Conservation (phyloP, 2,797 vertebrate species). For the Zalophus californianus region DNA sequence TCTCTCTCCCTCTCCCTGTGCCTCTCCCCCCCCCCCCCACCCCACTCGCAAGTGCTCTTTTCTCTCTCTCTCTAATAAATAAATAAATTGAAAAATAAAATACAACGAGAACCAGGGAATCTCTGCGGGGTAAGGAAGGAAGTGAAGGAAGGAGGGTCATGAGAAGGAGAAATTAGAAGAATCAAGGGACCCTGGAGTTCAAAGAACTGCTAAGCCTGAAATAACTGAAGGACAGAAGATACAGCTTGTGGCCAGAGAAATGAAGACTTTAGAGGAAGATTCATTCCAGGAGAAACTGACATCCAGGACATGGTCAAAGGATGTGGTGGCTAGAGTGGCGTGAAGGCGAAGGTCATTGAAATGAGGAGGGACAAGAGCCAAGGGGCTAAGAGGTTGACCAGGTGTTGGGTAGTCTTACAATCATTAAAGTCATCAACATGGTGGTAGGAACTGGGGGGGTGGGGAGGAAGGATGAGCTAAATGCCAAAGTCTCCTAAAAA, state of each 20-base stretch:
- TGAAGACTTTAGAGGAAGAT: not conserved
- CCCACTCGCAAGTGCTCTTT: not conserved
- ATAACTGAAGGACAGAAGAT: not conserved
- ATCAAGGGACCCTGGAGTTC: not conserved
- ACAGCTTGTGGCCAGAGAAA: not conserved
- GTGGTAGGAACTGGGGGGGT: not conserved
- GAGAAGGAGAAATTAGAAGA: not conserved
- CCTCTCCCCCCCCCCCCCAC: not conserved
- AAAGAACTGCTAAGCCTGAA: not conserved
- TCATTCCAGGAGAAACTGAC: not conserved
- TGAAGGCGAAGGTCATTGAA: not conserved
- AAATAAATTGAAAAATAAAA: not conserved
- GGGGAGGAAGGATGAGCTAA: not conserved
- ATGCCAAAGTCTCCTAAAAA: not conserved
- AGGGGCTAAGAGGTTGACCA: not conserved
- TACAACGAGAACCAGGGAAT: not conserved
- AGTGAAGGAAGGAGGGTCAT: not conserved
- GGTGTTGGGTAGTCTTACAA: not conserved
- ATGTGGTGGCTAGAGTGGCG: not conserved
- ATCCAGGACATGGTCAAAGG: not conserved
- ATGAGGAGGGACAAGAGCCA: not conserved
- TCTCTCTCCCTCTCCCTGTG: not conserved
- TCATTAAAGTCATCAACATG: not conserved
- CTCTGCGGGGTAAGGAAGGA: not conserved
- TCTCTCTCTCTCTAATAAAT: not conserved